Percentiles rank a stretch among this genome's conserved stretches.
These are phyloP conservation scores for Sorex maritimensis DNA, from an alignment of 2,797 vertebrate species.

Conservation along the genomic window DNA sequence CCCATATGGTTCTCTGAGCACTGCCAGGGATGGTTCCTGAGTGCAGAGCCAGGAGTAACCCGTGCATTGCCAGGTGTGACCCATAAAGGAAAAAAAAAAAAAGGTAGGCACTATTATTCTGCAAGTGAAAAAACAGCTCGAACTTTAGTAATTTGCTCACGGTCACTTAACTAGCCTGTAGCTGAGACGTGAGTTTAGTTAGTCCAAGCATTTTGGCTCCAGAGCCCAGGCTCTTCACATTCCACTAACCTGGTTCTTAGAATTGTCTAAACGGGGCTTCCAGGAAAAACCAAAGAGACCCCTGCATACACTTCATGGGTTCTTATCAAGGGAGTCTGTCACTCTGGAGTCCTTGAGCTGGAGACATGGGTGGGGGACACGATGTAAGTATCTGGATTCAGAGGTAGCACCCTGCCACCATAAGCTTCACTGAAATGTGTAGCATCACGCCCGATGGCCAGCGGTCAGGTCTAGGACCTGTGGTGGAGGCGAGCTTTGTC, in stretches of 20 bases:
- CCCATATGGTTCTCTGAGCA: no score
- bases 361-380: background rate
- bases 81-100: no score
- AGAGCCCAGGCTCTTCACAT: slow-evolving; percentile 17
- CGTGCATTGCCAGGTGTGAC: no score
- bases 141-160: slow-evolving; percentile 56
- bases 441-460: background rate
- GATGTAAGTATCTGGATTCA: slow-evolving; percentile 15
- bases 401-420: slow-evolving; percentile 16
- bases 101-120: slow-evolving; percentile 22
- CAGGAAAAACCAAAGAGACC: slow-evolving; percentile 35
- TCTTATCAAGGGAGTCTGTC: slow-evolving; percentile 13
- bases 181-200: slow-evolving; percentile 57
- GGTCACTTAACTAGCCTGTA: slow-evolving; percentile 2
- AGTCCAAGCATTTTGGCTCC: slow-evolving; percentile 22
- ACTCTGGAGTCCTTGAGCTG: slow-evolving; percentile 2
- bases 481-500: background rate
- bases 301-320: background rate
- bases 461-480: slow-evolving; percentile 6
- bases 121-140: slow-evolving; percentile 29
- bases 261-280: background rate
- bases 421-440: slow-evolving; percentile 23
- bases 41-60: no score
- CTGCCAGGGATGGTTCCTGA: no score
- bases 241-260: slow-evolving; percentile 18